Base-by-base conservation (phyloP, 2,113 vertebrate species). In the Melanocharis versteri region DNA sequence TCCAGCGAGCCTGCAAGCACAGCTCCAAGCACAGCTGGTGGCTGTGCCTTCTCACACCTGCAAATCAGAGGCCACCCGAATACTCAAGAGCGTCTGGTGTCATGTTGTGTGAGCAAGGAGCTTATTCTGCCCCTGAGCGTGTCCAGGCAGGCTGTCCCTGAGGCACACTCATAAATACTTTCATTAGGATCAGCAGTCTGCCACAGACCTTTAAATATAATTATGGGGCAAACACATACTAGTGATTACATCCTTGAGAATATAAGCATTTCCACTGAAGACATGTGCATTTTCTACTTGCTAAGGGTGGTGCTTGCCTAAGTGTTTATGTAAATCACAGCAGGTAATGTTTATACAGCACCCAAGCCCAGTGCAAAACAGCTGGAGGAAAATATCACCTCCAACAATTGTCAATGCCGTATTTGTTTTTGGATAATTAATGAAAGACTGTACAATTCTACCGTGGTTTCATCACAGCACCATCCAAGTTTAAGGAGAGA, bases 261-360 rank as follows among this genome's bases (percentile, higher is more conserved):
- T 30, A 40, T 23, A 68, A 86, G 42, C 2, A 2, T 50, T 92
- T 68, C 61, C 57, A 79, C 56, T 57, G 44, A 76, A 75, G 48
- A 61, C 23, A 0, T 21, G 15, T 28, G 21, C 42, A 30, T 50
- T 77, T 93, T 58, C 71, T 80, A 27, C 47, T 68, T 7, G 0
- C 13, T 62, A 20, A 78, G 47, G 51, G 66, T 75, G 61, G 56
- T 64, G 51, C 40, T 93, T 87, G 72, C 30, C 26, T 39, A 71
- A 78, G 56, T 58, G 65, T 84, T 89, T 68, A 75, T 72, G 65
- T 56, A 84, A 93, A 88, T 91, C 5, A 11, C 53, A 89, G 83
- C 83, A 94, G 78, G 18, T 83, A 77, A 48, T 93, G 69, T 94
- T 96, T 95, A 87, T 57, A 73, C 66, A 94, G 62, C 75, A 62